Conservation (phyloP, 2,888 invertebrate genomes). For the Operophtera brumata region DNA sequence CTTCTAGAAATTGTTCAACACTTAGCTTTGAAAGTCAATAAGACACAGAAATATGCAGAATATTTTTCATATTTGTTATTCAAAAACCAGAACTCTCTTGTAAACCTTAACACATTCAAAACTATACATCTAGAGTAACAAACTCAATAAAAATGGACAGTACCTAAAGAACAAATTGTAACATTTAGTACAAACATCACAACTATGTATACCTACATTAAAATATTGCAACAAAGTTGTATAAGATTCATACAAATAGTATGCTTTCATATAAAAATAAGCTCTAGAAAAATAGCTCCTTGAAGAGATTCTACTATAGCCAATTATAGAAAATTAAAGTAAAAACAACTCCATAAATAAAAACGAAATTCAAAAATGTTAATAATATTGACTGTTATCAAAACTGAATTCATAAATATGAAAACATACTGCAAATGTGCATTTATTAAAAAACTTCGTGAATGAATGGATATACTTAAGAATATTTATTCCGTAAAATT, state of each 20-base stretch:
- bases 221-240: conserved; percentile 49
- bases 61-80: conserved; percentile 71
- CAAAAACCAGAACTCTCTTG: conserved; percentile 50
- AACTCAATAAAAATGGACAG: conserved; percentile 62
- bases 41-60: conserved; percentile 69
- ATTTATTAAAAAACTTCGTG: conserved; percentile 15
- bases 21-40: conserved; percentile 71
- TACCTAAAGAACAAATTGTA: conserved; percentile 68
- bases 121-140: conserved; percentile 32
- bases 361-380: neutral
- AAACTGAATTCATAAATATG: conserved; percentile 7
- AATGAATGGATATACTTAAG: conserved; percentile 3
- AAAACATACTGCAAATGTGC: conserved; percentile 21
- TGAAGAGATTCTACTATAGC: conserved; percentile 19
- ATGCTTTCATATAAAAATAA: conserved; percentile 40
- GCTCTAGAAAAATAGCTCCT: conserved; percentile 28
- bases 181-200: conserved; percentile 62
- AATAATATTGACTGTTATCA: neutral
- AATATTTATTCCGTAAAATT: conserved; percentile 12
- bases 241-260: conserved; percentile 37
- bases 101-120: conserved; percentile 45
- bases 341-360: conserved; percentile 7
- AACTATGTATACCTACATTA: conserved; percentile 41
- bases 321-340: conserved; percentile 11
- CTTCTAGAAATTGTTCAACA: conserved; percentile 1